Percentiles rank a stretch among this genome's conserved stretches.
These are phyloP conservation scores for Cephalopachus bancanus DNA, from an alignment of 2,797 vertebrate species.

Conservation along the genomic window DNA sequence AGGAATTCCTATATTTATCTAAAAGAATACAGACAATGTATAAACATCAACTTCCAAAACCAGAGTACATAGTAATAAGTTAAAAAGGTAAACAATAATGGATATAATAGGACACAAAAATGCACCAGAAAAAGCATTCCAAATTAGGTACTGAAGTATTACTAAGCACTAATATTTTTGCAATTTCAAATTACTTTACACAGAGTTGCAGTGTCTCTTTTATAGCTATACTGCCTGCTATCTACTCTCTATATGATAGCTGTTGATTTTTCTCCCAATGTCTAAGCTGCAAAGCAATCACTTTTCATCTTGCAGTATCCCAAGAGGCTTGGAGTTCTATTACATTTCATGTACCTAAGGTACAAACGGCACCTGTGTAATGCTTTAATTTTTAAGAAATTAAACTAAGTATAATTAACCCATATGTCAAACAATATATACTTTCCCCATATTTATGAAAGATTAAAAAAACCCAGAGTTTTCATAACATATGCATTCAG, in stretches of 20 bases:
- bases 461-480: slow-evolving; percentile 3
- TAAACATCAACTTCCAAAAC: slow-evolving; percentile 64
- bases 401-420: slow-evolving; percentile 28
- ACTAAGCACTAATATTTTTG: slow-evolving; percentile 76
- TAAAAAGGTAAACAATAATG: slow-evolving; percentile 18
- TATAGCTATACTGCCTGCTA: slow-evolving; percentile 80
- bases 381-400: slow-evolving; percentile 67
- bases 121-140: slow-evolving; percentile 76
- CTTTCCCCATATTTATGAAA: slow-evolving; percentile 31
- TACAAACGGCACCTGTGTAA: slow-evolving; percentile 66
- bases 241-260: slow-evolving; percentile 83
- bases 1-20: slow-evolving; percentile 37
- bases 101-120: slow-evolving; percentile 68
- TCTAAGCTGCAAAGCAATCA: slow-evolving; percentile 82
- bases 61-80: neutral
- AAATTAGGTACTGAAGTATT: slow-evolving; percentile 73
- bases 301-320: slow-evolving; percentile 80
- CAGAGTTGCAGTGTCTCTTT: slow-evolving; percentile 74
- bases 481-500: slow-evolving; percentile 17
- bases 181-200: slow-evolving; percentile 78
- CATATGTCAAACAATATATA: neutral
- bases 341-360: slow-evolving; percentile 67
- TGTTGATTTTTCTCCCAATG: slow-evolving; percentile 82
- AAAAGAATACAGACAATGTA: slow-evolving; percentile 52
- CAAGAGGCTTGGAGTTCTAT: slow-evolving; percentile 67